A percentile compares a stretch with the other conserved stretches of the same genome.
Evolutionary conservation across 2,797 vertebrate species (phyloP).

Genomic region (Pangasius krempfi): DNA sequence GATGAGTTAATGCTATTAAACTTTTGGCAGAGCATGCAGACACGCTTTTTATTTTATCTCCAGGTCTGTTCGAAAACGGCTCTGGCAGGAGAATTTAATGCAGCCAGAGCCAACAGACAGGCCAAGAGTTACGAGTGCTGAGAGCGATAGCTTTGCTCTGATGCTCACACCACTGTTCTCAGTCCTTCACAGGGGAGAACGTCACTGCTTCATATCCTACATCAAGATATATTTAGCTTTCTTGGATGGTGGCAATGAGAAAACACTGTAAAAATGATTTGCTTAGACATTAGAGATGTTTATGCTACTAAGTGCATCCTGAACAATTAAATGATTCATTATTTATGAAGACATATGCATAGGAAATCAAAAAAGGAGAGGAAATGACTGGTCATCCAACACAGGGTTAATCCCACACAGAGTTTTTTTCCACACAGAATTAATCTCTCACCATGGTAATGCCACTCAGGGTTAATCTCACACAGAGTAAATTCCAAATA

Average conservation of each 20-base stretch:
- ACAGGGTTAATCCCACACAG: neutral
- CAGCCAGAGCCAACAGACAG: constrained; percentile 37
- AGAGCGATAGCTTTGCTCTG: constrained; percentile 42
- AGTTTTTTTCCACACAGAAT: neutral
- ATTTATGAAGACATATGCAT: neutral
- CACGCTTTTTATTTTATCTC: constrained; percentile 30
- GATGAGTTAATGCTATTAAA: constrained; percentile 2
- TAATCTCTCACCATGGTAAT: neutral
- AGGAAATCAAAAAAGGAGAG: neutral
- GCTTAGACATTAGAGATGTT: neutral
- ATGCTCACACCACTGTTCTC: neutral
- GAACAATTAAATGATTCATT: neutral
- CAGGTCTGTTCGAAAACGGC: constrained; percentile 24
- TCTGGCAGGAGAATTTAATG: constrained; percentile 17
- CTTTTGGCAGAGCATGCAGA: neutral
- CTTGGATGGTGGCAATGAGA: neutral
- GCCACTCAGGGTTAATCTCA: neutral
- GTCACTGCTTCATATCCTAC: neutral
- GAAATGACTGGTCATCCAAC: neutral
- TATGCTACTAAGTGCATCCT: neutral
- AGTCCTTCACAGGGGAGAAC: neutral
- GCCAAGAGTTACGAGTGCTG: constrained; percentile 37
- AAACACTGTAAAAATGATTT: neutral
- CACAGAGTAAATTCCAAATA: neutral
- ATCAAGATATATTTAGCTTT: neutral